These are phyloP conservation scores for Phragmatobia fuliginosa DNA, from an alignment of 2,888 invertebrate genomes.

Conservation along the genomic window DNA sequence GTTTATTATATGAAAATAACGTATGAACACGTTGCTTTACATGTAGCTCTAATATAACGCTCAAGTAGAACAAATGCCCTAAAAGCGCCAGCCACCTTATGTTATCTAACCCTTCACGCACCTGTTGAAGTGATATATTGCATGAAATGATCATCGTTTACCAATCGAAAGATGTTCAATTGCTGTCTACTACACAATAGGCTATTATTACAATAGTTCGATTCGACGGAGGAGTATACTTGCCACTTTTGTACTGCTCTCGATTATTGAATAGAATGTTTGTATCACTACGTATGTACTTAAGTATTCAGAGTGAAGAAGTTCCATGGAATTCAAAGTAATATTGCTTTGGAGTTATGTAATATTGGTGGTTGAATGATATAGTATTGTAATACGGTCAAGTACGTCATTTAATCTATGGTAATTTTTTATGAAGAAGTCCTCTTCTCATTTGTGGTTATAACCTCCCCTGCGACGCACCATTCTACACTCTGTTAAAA, in stretches of 20 bases:
- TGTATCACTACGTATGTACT: neutral
- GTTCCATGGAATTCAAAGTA: neutral
- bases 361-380: neutral
- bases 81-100: neutral
- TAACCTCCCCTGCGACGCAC: too few relatives aligned
- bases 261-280: constrained; percentile 5
- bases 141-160: constrained; percentile 3
- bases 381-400: neutral
- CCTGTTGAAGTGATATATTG: constrained; percentile 13
- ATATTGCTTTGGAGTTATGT: neutral
- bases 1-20: too few relatives aligned
- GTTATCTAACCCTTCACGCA: constrained; percentile 3
- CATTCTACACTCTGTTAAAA: too few relatives aligned
- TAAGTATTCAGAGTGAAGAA: neutral
- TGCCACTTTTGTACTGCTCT: neutral
- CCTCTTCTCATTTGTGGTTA: too few relatives aligned
- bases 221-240: neutral
- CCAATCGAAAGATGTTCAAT: constrained; percentile 8
- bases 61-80: neutral
- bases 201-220: neutral
- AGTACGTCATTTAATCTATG: too few relatives aligned
- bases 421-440: too few relatives aligned
- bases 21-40: neutral
- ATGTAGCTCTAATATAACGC: neutral
- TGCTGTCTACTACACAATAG: constrained; percentile 1